Evolutionary conservation across 1,140 invertebrate genomes (phyloP), one percentile per base, ranked within the genome.

Genomic region (Zaprionus camerounensis): DNA sequence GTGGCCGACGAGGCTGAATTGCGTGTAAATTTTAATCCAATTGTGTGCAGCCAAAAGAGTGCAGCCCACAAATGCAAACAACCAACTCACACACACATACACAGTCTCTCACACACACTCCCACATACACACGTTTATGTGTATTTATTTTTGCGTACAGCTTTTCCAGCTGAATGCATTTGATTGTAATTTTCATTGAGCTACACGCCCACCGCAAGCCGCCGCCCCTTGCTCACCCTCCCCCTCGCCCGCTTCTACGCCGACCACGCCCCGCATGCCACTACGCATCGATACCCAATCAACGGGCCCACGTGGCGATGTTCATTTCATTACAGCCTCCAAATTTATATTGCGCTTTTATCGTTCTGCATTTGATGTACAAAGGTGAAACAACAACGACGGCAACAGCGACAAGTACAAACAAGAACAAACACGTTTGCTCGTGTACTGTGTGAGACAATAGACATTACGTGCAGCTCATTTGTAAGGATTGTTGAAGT

Each of bases 11-110:
- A 80, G 68, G 46, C 75, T 74, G 84, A 76, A 81, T 51, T 76
- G 85, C 81, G 79, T 88, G 85, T 88, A 88, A 88, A 88, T 88
- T 88, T 88, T 88, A 88, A 88, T 88, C 85, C 85, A 88, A 88
- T 88, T 90, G 85, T 84, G 85, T 88, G 85, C 81, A 84, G 85
- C 85, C 80, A 72, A 76, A 82, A 58, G 70, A 71, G 46, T 68
- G 44, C 76, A 65, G 34, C 80, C 71, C 55, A 41, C 67, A 71
- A 65, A 55, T 71, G 61, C 64, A 76, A 66, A 76, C 69, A 72
- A 28, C 12, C 61, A 71, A n/a, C 20, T 31, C 71, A 71, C 41
- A 71, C 66, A 75, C 72, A 65, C 38, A 64, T 24, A 49, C 38
- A 55, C 61, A 65, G 46, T 44, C 51, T 28, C 61, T 67, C 71